phyloP scores from a whole-genome alignment of 2,797 vertebrate species.

The Pantherophis vulpinus region DNA sequence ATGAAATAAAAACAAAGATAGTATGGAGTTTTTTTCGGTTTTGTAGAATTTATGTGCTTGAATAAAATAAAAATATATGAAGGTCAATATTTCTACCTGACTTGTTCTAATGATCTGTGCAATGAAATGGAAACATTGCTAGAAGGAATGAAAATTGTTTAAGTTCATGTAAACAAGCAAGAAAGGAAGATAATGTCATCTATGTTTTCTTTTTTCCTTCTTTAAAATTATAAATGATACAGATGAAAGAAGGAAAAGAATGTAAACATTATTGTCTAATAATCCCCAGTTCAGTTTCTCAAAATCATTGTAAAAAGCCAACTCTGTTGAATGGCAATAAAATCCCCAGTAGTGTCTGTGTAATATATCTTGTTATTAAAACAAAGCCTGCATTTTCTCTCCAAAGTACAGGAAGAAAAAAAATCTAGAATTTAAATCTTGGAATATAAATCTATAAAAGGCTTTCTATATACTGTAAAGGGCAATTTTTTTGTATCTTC shows the following conservation, averaged over 20 bases:
- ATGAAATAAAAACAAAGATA: conserved; percentile 46
- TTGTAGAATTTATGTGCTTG: conserved; percentile 2
- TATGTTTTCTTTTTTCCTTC: neutral
- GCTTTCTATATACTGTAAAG: neutral
- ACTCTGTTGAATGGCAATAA: neutral
- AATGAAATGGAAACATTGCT: conserved; percentile 10
- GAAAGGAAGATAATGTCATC: neutral
- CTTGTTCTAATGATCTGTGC: conserved; percentile 12
- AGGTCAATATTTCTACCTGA: conserved; percentile 17
- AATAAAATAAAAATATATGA: conserved; percentile 16
- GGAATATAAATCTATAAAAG: neutral
- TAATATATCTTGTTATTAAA: neutral
- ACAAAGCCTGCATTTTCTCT: neutral
- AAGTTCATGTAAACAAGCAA: neutral
- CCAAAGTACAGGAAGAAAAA: neutral
- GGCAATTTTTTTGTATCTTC: neutral
- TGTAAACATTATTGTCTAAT: neutral
- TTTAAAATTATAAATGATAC: neutral
- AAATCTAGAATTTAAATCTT: neutral
- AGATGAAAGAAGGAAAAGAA: neutral
- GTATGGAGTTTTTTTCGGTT: neutral
- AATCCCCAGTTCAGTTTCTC: neutral
- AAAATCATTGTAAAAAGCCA: neutral
- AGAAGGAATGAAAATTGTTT: neutral
- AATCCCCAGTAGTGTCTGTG: neutral